These are phyloP conservation scores for Notocelia uddmanniana DNA, from an alignment of 2,888 invertebrate species.

Conservation along the genomic window DNA sequence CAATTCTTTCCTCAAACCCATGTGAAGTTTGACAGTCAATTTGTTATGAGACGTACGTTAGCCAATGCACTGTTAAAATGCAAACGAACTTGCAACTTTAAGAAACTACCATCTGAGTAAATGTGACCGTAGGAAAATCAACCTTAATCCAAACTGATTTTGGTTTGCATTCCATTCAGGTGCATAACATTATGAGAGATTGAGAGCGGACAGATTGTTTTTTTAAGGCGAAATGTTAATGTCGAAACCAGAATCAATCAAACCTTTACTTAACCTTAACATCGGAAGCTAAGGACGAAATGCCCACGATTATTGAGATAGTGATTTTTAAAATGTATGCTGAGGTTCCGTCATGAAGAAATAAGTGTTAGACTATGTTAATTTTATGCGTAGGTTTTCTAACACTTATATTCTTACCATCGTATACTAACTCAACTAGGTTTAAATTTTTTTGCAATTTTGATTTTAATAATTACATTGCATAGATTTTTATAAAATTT, in stretches of 20 bases:
- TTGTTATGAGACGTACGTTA: constrained; percentile 38
- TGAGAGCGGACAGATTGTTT: constrained; percentile 35
- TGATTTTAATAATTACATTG: too few relatives aligned
- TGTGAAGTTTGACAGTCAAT: constrained; percentile 44
- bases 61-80: constrained; percentile 33
- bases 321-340: constrained; percentile 9
- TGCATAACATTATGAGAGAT: constrained; percentile 3
- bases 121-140: not conserved
- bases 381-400: too few relatives aligned
- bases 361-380: too few relatives aligned
- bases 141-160: constrained; percentile 2
- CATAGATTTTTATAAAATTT: too few relatives aligned
- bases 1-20: constrained; percentile 41
- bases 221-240: constrained; percentile 48
- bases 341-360: constrained; percentile 1
- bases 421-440: too few relatives aligned
- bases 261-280: constrained; percentile 52
- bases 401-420: too few relatives aligned
- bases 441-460: too few relatives aligned
- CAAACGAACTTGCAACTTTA: constrained; percentile 16
- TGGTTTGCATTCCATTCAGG: not conserved
- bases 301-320: constrained; percentile 54
- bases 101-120: constrained; percentile 3
- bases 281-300: constrained; percentile 61
- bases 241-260: constrained; percentile 62